These are phyloP conservation scores for Sterna hirundo DNA, from an alignment of 2,113 vertebrate species.

Conservation along the genomic window DNA sequence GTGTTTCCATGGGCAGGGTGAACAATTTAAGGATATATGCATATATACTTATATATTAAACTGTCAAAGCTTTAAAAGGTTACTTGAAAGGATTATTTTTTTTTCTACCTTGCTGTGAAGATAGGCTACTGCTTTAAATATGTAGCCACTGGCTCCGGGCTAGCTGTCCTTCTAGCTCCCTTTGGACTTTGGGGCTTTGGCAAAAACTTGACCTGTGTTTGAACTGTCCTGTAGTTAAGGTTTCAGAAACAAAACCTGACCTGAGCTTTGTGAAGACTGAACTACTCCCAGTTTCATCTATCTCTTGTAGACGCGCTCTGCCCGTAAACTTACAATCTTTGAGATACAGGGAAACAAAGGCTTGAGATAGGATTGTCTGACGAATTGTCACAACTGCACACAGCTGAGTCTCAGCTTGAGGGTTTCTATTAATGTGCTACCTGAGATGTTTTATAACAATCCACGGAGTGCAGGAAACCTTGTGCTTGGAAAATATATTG, in stretches of 20 bases:
- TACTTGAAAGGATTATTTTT: neutral
- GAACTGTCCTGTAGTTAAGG: neutral
- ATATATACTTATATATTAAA: neutral
- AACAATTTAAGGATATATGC: neutral
- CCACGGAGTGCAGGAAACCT: neutral
- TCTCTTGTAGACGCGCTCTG: neutral
- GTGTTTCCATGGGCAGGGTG: conserved; percentile 19
- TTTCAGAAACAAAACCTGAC: neutral
- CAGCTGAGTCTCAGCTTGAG: neutral
- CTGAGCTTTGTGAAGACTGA: neutral
- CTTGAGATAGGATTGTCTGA: neutral
- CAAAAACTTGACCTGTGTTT: conserved; percentile 30
- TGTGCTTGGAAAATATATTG: neutral
- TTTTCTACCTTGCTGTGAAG: neutral
- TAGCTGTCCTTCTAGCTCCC: neutral
- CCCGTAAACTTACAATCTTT: neutral
- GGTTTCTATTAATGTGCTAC: neutral
- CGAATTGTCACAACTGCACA: neutral
- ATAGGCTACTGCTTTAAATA: conserved; percentile 26
- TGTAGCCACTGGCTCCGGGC: neutral
- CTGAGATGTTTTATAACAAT: neutral
- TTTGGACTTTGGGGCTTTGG: neutral
- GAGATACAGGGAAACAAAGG: conserved; percentile 1
- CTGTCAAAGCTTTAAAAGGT: conserved; percentile 3
- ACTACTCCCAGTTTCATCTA: neutral